Evolutionary conservation across 92 coral and sea anemone species (phyloP).

Genomic region (Phenganax marumi): DNA sequence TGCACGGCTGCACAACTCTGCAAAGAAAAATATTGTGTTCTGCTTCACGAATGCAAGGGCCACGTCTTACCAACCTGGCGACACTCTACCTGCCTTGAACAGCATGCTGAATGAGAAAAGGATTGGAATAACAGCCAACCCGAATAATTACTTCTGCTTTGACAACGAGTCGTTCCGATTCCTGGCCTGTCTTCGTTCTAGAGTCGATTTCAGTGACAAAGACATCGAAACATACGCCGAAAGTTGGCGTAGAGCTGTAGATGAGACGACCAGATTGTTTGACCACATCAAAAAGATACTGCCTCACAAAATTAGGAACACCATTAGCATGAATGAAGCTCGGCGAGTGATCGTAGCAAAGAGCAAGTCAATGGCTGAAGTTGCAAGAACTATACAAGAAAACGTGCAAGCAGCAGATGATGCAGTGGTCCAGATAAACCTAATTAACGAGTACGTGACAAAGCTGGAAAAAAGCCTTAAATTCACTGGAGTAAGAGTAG

Average conservation of each 20-base stretch:
- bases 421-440: neutral
- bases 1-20: neutral
- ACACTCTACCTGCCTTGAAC: neutral
- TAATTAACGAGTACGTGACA: neutral
- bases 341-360: slow-evolving; percentile 1
- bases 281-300: neutral
- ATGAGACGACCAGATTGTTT: slow-evolving; percentile 24
- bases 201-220: neutral
- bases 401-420: slow-evolving; percentile 1
- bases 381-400: neutral
- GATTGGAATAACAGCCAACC: slow-evolving; percentile 26
- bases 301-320: slow-evolving; percentile 32
- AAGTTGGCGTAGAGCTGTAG: slow-evolving; percentile 26
- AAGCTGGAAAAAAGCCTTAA: neutral
- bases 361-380: slow-evolving; percentile 36
- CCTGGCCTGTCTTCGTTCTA: slow-evolving; percentile 13
- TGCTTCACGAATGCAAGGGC: neutral
- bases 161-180: neutral
- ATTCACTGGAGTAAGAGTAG: slow-evolving; percentile 1
- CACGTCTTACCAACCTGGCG: neutral
- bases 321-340: slow-evolving; percentile 33
- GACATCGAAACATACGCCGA: neutral
- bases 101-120: slow-evolving; percentile 30
- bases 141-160: slow-evolving; percentile 19
- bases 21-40: neutral